A percentile compares a stretch with the other conserved stretches of the same genome.
Conservation (phyloP, 2,113 vertebrate species). For the Periophthalmodon schlosseri region DNA sequence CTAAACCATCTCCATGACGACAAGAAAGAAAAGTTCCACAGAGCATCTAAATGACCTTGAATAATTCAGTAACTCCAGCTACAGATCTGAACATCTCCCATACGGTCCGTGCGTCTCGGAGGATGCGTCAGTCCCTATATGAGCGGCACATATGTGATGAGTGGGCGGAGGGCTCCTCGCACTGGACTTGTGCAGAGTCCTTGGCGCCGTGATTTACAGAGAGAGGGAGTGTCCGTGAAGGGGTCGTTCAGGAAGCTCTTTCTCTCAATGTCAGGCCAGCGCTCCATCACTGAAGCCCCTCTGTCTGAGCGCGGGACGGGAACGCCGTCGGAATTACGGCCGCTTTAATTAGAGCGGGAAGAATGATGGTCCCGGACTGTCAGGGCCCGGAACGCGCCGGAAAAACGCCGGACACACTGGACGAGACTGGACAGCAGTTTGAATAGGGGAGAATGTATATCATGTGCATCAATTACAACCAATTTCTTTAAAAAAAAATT, state of each 20-base stretch:
- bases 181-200: constrained; percentile 18
- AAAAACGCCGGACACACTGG: background rate
- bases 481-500: too few relatives aligned
- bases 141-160: background rate
- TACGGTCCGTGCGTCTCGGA: background rate
- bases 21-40: too few relatives aligned
- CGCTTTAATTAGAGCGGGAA: constrained; percentile 56
- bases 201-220: constrained; percentile 51
- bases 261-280: constrained; percentile 45
- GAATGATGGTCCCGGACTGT: constrained; percentile 44
- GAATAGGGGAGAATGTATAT: too few relatives aligned
- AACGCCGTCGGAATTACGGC: constrained; percentile 49
- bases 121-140: background rate
- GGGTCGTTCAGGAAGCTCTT: constrained; percentile 44
- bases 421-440: background rate
- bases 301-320: constrained; percentile 50
- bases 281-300: constrained; percentile 46
- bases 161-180: background rate
- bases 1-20: too few relatives aligned
- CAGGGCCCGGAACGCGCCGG: constrained; percentile 6
- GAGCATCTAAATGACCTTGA: too few relatives aligned
- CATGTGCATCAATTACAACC: too few relatives aligned
- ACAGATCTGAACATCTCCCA: background rate
- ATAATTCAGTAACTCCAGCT: background rate
- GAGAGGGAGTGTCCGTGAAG: constrained; percentile 11